Base-by-base conservation (phyloP, 2,888 invertebrate genomes). In the Ennomos erosarius region DNA sequence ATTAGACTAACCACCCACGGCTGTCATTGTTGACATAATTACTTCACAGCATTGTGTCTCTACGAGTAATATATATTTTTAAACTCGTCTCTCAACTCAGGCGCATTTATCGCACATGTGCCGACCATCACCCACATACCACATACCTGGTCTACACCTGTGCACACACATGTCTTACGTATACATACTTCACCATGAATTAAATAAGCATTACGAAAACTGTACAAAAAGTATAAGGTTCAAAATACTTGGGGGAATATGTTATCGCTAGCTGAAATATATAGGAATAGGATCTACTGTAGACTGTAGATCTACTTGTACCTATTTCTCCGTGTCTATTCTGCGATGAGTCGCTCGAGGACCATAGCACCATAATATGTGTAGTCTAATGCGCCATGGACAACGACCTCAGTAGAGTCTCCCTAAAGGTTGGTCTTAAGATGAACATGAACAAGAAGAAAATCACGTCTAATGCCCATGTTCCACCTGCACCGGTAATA, bases 111-210 rank as follows among this genome's bases (percentile, higher is more conserved):
- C 63, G 58, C 65, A 63, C 70, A 54, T 62, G 68, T 69, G 67
- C 62, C 71, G 79, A 70, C 79, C 79, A 70, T 82, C 81, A 82
- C 82, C 82, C 73, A 83, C 80, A 82, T 81, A 78, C 71, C 76
- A 67, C 68, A 67, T 58, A 66, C 65, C 72, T 68, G 63, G 64
- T 59, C 57, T 65, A 64, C 79, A 82, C 79, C 79, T 82, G 82
- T 80, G 77, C 73, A 81, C 73, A 82, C 70, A 73, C 59, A 69
- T 53, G 57, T 57, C 64, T 50, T 36, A 49, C 62, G 60, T 59
- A 51, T 38, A 49, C 62, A 59, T 59, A 51, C 40, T 51, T 50
- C 46, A 47, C 52, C 52, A 53, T 45, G 44, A 45, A 34, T 35
- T 40, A 34, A 12, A 44, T 11, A 39, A 13, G 33, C 13, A 11